phyloP scores from a whole-genome alignment of 1,140 invertebrate genomes.

The Pseudomyrmex concolor region DNA sequence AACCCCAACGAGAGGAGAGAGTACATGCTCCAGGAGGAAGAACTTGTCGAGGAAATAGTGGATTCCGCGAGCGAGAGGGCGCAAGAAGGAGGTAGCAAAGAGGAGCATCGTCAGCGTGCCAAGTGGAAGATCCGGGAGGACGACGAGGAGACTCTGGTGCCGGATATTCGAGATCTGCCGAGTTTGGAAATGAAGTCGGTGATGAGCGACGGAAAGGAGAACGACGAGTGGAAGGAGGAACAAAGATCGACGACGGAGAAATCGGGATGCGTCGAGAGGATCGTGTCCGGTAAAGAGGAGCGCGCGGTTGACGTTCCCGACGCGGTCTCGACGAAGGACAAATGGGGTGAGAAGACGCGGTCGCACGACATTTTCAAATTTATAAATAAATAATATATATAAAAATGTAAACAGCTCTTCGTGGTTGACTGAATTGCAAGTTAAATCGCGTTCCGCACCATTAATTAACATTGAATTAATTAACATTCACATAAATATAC shows the following conservation, averaged over 20 bases:
- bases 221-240: conserved; percentile 45
- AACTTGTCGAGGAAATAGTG: conserved; percentile 75
- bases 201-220: conserved; percentile 21
- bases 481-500: no score
- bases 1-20: conserved; percentile 74
- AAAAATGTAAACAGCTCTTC: background rate
- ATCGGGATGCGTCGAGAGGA: conserved; percentile 16
- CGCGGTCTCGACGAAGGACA: conserved; percentile 46
- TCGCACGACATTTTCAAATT: background rate
- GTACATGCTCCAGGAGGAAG: conserved; percentile 79
- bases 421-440: no score
- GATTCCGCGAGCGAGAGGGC: conserved; percentile 67
- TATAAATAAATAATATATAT: background rate
- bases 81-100: conserved; percentile 19
- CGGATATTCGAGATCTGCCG: conserved; percentile 59
- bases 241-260: conserved; percentile 19
- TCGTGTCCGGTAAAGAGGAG: conserved; percentile 72
- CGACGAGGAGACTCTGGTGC: conserved; percentile 70
- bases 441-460: no score
- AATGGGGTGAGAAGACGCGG: conserved; percentile 60
- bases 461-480: no score
- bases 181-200: conserved; percentile 41
- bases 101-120: conserved; percentile 66
- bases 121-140: conserved; percentile 76
- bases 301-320: conserved; percentile 74